Percentiles rank a stretch among this genome's conserved stretches.
These are phyloP conservation scores for Solea solea DNA, from an alignment of 2,113 vertebrate genomes.

Conservation along the genomic window DNA sequence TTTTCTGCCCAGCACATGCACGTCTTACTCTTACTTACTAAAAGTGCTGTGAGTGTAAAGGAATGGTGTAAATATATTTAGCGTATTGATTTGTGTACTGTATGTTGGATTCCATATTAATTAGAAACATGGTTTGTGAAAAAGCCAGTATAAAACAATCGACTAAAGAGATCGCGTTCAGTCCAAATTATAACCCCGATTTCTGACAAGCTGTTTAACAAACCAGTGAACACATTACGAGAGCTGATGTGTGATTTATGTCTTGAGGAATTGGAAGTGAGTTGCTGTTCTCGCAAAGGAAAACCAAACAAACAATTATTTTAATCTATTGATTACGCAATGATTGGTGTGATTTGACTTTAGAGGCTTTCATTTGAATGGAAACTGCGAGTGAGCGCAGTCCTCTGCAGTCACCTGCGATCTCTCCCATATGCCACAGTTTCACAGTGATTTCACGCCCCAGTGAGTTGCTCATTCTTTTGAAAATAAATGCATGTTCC, in stretches of 20 bases:
- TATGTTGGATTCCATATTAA: no score
- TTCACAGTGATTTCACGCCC: slow-evolving; percentile 64
- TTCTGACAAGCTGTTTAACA: slow-evolving; percentile 11
- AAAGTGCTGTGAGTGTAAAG: no score
- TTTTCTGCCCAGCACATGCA: no score
- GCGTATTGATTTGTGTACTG: no score
- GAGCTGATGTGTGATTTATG: slow-evolving; percentile 28
- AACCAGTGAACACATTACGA: slow-evolving; percentile 9
- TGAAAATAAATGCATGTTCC: slow-evolving; percentile 57
- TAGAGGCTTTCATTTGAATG: slow-evolving; percentile 37
- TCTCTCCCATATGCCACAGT: slow-evolving; percentile 57
- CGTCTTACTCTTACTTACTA: no score
- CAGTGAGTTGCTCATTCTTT: slow-evolving; percentile 57
- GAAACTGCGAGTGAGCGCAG: slow-evolving; percentile 35
- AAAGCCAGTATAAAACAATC: neutral
- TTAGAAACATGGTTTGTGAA: no score
- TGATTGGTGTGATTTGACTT: slow-evolving; percentile 44
- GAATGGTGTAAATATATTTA: no score
- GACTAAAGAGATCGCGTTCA: neutral
- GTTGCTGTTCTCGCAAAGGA: slow-evolving; percentile 14
- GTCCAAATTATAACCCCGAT: slow-evolving; percentile 10
- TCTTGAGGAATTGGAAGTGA: slow-evolving; percentile 15
- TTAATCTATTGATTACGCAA: slow-evolving; percentile 37
- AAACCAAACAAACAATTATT: slow-evolving; percentile 38
- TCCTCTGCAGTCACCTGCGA: slow-evolving; percentile 30